phyloP scores from a whole-genome alignment of 1,140 invertebrate species.

The Cephus cinctus region DNA sequence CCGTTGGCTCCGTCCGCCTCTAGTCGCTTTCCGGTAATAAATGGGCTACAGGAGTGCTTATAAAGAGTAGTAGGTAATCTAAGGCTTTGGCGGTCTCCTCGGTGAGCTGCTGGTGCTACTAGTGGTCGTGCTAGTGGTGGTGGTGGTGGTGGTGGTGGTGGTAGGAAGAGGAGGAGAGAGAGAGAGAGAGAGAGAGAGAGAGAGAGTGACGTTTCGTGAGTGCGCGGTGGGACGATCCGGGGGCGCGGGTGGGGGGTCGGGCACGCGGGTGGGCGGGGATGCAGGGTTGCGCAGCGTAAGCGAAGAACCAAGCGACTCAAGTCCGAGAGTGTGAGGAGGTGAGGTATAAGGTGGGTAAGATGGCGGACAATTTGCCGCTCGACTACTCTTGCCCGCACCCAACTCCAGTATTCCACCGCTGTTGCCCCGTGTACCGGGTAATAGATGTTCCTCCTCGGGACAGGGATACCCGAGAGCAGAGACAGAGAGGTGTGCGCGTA shows the following conservation, averaged over 20 bases:
- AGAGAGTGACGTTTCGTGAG: conserved; percentile 22
- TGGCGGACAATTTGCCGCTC: conserved; percentile 59
- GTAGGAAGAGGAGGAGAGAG: conserved; percentile 18
- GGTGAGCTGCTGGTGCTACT: conserved; percentile 20
- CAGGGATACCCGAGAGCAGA: no score
- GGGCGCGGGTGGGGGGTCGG: neutral
- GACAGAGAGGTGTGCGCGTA: no score
- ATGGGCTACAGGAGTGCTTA: conserved; percentile 55
- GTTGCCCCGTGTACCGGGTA: conserved; percentile 46
- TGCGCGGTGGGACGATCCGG: conserved; percentile 25
- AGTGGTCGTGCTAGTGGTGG: no score
- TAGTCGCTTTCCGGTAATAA: conserved; percentile 48
- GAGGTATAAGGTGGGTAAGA: conserved; percentile 57
- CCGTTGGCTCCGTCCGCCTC: conserved; percentile 19
- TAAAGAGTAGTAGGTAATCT: conserved; percentile 56
- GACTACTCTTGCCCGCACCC: conserved; percentile 54
- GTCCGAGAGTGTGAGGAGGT: no score
- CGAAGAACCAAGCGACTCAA: no score
- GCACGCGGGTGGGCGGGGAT: conserved; percentile 15
- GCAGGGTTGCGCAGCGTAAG: neutral
- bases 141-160: conserved; percentile 12
- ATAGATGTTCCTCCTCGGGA: conserved; percentile 56
- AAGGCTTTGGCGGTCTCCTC: conserved; percentile 43
- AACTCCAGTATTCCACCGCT: conserved; percentile 41
- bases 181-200: conserved; percentile 25